Evolutionary conservation across 2,113 vertebrate species (phyloP).

Genomic region (Rattus norvegicus): DNA sequence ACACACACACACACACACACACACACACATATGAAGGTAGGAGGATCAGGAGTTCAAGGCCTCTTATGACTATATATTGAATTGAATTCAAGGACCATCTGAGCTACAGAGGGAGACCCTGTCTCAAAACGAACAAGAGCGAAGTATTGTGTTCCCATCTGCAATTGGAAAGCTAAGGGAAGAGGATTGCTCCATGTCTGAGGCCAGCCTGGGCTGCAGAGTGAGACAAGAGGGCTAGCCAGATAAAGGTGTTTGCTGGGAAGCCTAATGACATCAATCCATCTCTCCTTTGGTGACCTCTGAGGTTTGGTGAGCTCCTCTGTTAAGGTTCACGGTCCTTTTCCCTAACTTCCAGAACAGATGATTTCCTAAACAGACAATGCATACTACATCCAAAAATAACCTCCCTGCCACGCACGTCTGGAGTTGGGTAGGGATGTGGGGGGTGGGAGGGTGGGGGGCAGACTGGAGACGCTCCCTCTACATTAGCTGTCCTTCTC

Average conservation of each 20-base stretch:
- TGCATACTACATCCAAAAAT: constrained; percentile 90
- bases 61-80: background rate
- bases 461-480: constrained; percentile 87
- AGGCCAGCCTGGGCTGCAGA: background rate
- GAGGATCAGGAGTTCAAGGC: background rate
- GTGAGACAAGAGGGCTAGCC: background rate
- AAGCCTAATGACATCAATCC: background rate
- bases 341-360: constrained; percentile 96
- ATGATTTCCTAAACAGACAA: constrained; percentile 94
- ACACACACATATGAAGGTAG: no score
- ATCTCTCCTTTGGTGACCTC: constrained; percentile 76
- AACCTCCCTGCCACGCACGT: constrained; percentile 90
- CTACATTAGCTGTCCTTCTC: constrained; percentile 87
- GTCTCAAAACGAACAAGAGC: background rate
- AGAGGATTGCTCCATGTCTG: background rate
- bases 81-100: background rate
- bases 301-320: constrained; percentile 98
- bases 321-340: constrained; percentile 96
- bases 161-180: background rate
- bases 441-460: constrained; percentile 48
- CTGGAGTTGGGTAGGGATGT: constrained; percentile 72
- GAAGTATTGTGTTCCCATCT: background rate
- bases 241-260: background rate
- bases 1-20: background rate
- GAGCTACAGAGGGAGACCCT: background rate